Base-by-base conservation (phyloP, 2,888 invertebrate species). In the Pollenia griseotomentosa region DNA sequence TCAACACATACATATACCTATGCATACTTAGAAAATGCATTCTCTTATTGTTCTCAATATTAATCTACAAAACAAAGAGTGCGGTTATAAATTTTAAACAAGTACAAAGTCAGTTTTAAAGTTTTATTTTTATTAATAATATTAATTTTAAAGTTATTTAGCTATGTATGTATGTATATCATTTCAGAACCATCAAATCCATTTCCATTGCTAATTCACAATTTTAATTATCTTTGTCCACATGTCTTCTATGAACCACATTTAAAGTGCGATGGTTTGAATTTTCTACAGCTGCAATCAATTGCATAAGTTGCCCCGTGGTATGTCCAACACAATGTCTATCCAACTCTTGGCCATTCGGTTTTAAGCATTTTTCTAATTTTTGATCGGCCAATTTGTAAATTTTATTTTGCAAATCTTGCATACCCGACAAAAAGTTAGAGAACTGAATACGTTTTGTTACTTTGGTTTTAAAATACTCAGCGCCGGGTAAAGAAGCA, bases 291-390 rank as follows among this genome's bases (percentile, higher is more conserved):
- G 88, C 84, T n/a, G 87, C 79, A 16, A 89, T 84, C 75, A 89
- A 80, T 77, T 89, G 89, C 89, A 89, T 89, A 5, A 89, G 23
- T 77, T 87, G 88, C 11, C 89, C 89, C 4, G 88, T 88, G 12
- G 66, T n/a, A 19, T 82, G 89, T 11, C 88, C 89, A n/a, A 88
- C 74, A 68, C 89, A 89, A 14, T 86, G 84, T 79, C 75, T 88
- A 53, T 89, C 83, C 23, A 85, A 59, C 42, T 75, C 74, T 9
- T 66, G 14, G 1, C 65, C 84, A 66, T 65, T 65, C 10, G 53
- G 68, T 40, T 61, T 81, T 66, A 77, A 16, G 40, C 86, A 86
- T 16, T 79, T 55, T 65, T 83, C 70, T 14, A 87, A 85, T 78
- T 85, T 82, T 42, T 74, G 55, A 23, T 82, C 68, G 48, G 82